Evolutionary conservation across 2,888 invertebrate genomes (phyloP).

Genomic region (Tachina fera): DNA sequence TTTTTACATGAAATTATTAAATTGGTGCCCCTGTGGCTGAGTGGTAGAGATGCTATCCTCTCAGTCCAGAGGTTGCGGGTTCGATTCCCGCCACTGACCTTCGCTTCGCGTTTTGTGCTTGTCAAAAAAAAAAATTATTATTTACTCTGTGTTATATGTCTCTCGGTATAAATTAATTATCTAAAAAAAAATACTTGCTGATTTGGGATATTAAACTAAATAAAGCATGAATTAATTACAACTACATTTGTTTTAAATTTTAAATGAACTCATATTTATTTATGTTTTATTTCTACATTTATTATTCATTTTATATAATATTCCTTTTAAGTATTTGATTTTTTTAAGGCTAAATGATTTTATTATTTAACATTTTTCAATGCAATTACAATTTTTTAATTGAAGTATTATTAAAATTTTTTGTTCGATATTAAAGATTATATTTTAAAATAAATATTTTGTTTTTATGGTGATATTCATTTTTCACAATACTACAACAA

Average conservation of each 20-base stretch:
- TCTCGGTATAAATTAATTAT: not conserved
- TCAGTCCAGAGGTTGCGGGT: no score
- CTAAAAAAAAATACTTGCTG: not conserved
- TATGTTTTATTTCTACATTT: slow-evolving; percentile 52
- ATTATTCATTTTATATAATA: slow-evolving; percentile 6
- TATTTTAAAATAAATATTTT: slow-evolving; percentile 19
- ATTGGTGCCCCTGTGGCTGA: no score
- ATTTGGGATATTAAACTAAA: not conserved
- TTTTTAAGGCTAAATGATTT: slow-evolving; percentile 58
- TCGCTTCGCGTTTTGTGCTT: no score
- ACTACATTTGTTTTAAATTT: slow-evolving; percentile 43
- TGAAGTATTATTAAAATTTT: slow-evolving; percentile 43
- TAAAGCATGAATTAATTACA: slow-evolving; percentile 18
- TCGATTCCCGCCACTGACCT: no score
- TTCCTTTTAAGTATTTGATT: slow-evolving; percentile 43
- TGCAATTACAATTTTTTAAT: slow-evolving; percentile 31
- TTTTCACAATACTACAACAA: not conserved
- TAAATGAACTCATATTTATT: slow-evolving; percentile 54
- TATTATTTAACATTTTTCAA: slow-evolving; percentile 48
- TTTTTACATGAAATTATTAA: no score
- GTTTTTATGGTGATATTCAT: slow-evolving; percentile 8
- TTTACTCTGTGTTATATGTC: not conserved
- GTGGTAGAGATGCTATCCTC: no score
- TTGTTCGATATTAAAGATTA: slow-evolving; percentile 17
- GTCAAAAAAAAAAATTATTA: no score